Conservation (phyloP, 2,113 vertebrate species). For the Chamaetylas fuelleborni region DNA sequence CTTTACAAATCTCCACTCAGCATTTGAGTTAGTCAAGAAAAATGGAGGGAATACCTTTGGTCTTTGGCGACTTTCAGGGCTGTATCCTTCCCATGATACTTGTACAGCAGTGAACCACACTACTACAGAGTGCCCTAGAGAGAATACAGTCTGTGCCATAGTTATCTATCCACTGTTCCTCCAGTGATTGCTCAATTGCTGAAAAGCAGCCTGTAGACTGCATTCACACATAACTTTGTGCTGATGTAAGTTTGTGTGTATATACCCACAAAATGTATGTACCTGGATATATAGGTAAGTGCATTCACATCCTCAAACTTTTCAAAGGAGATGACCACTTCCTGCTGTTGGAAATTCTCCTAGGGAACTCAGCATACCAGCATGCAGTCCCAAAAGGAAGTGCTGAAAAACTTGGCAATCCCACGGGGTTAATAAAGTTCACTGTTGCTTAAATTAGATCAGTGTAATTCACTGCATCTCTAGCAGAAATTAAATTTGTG, state of each 20-base stretch:
- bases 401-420: slow-evolving; percentile 46
- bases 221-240: too few relatives aligned
- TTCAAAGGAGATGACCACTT: not conserved
- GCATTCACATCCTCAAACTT: not conserved
- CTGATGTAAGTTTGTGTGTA: accelerated
- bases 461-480: slow-evolving; percentile 53
- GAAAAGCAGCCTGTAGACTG: not conserved
- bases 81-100: not conserved
- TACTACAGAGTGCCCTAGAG: not conserved
- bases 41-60: not conserved
- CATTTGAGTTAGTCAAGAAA: not conserved
- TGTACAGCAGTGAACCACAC: not conserved
- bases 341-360: not conserved
- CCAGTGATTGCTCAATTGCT: not conserved
- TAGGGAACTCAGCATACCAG: not conserved
- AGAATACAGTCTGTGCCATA: not conserved
- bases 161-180: not conserved
- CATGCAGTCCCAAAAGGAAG: slow-evolving; percentile 23
- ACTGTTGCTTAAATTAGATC: slow-evolving; percentile 69
- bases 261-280: too few relatives aligned
- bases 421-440: slow-evolving; percentile 66
- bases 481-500: slow-evolving; percentile 64
- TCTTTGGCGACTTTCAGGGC: not conserved
- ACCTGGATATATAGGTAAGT: not conserved
- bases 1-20: not conserved